Base-by-base conservation (phyloP, 2,888 invertebrate genomes). In the Drosophila borealis region DNA sequence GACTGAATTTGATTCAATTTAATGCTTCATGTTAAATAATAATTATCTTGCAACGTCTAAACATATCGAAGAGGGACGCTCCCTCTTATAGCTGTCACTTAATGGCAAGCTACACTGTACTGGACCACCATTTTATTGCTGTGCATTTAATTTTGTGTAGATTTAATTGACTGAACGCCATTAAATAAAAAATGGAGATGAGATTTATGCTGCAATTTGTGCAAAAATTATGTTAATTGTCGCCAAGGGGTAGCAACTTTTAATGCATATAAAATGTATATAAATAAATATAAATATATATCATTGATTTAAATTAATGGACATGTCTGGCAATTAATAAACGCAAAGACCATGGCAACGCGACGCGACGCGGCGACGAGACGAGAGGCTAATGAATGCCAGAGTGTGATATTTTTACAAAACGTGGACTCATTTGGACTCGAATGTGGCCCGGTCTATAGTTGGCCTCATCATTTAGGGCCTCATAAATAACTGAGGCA, bases 311-410 rank as follows among this genome's bases (percentile, higher is more conserved):
- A 86, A 92, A 92, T 91, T 90, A 92, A 91, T 91, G 92, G 83
- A 86, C 83, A 90, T 90, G 92, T 92, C 92, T 92, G 87, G 91
- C 91, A 92, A 92, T 91, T 92, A 92, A 92, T 92, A 92, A 89
- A 91, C 91, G 89, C 92, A 92, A 85, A 88, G 78, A 89, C 89
- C 91, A 90, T 91, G 85, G 86, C 87, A 89, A 29, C 29, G 17
- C 17, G 17, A 29, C 29, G 17, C 17, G 17, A 17, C 17, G 17
- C 17, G 17, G 17, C 17, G 17, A 17, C 17, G 53, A 14, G n/a
- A 21, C 21, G 39, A 51, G 57, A 45, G 70, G 70, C 63, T 69
- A 73, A 66, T 59, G 71, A 59, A 45, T 55, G 29, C 37, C 45
- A 44, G 45, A n/a, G 19, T 33, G 36, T 19, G 45, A 54, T 55